These are phyloP conservation scores for Agrotis clavis DNA, from an alignment of 2,888 invertebrate genomes.

Conservation along the genomic window DNA sequence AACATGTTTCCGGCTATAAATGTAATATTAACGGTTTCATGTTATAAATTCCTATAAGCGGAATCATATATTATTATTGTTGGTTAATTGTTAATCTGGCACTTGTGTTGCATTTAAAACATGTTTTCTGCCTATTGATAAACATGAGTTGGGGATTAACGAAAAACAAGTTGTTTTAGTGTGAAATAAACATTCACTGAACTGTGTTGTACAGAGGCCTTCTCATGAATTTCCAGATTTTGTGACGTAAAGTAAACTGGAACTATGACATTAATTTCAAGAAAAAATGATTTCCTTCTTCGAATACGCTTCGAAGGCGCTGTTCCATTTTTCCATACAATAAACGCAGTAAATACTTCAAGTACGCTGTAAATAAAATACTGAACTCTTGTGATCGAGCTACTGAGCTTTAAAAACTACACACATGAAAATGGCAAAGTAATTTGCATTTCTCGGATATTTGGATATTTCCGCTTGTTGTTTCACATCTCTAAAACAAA, in stretches of 20 bases:
- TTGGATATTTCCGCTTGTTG: neutral
- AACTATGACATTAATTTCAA: too few species aligned
- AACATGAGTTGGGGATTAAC: neutral
- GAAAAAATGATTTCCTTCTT: too few species aligned
- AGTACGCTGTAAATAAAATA: too few species aligned
- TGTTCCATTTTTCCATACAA: too few species aligned
- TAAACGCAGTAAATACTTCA: too few species aligned
- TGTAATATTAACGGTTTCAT: neutral
- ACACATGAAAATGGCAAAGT: neutral
- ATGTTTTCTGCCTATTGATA: neutral
- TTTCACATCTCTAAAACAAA: conserved; percentile 43
- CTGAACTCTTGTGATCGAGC: too few species aligned
- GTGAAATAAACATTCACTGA: neutral
- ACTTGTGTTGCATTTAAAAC: neutral
- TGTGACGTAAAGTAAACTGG: too few species aligned
- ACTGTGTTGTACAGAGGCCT: too few species aligned
- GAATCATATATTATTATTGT: conserved; percentile 5
- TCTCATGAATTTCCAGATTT: too few species aligned
- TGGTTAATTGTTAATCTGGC: neutral
- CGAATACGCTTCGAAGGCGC: too few species aligned
- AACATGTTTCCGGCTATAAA: neutral
- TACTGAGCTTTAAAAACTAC: neutral
- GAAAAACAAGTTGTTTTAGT: neutral
- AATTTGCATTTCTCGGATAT: conserved; percentile 19
- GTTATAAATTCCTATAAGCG: neutral